Conservation (phyloP, 2,797 vertebrate species). For the Microtus agrestis region DNA sequence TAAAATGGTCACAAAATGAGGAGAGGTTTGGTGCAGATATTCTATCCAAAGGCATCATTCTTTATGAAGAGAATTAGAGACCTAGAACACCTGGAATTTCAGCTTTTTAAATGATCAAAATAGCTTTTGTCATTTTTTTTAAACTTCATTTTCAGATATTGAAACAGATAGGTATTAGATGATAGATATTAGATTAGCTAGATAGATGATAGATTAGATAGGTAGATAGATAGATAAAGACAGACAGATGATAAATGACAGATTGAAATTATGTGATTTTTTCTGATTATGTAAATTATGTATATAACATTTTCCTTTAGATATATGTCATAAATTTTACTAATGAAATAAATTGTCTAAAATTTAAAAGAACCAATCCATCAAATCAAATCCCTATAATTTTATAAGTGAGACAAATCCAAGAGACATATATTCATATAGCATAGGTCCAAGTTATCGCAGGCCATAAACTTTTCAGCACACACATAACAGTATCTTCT, state of each 20-base stretch:
- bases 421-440: neutral
- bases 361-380: conserved; percentile 9
- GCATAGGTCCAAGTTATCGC: neutral
- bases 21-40: conserved; percentile 79
- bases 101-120: neutral
- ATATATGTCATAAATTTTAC: neutral
- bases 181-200: neutral
- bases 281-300: neutral
- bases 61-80: conserved; percentile 82
- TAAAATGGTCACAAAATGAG: conserved; percentile 77
- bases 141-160: neutral
- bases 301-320: conserved; percentile 18
- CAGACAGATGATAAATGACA: neutral
- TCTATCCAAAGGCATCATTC: conserved; percentile 76
- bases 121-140: conserved; percentile 42
- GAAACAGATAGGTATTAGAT: neutral
- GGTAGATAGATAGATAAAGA: neutral
- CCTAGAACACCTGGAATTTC: conserved; percentile 70
- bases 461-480: neutral
- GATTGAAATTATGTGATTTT: neutral
- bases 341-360: neutral
- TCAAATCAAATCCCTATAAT: neutral
- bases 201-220: too few species aligned
- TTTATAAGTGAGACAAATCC: neutral
- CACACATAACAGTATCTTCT: neutral